Conservation (phyloP, 1,140 invertebrate species). For the Trichomalopsis sarcophagae region DNA sequence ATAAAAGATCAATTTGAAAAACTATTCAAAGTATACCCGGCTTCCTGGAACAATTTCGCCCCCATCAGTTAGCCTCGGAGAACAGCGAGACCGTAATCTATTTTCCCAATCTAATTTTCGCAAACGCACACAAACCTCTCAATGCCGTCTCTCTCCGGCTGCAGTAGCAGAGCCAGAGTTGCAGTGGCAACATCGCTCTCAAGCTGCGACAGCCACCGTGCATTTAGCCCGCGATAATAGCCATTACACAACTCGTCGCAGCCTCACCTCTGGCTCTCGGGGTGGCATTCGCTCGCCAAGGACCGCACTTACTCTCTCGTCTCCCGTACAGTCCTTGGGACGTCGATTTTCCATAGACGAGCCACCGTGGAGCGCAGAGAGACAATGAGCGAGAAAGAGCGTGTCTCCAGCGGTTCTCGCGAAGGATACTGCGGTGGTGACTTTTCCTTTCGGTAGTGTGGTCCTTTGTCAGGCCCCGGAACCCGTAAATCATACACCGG, state of each 20-base stretch:
- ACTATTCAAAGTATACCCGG: too few relatives aligned
- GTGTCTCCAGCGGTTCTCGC: neutral
- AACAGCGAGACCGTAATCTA: too few relatives aligned
- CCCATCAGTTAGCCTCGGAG: too few relatives aligned
- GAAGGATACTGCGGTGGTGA: neutral
- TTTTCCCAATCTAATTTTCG: conserved; percentile 6
- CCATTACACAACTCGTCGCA: neutral
- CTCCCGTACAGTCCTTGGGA: conserved; percentile 7
- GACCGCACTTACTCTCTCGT: neutral
- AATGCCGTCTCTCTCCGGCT: too few relatives aligned
- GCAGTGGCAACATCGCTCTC: neutral
- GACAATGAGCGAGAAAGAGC: neutral
- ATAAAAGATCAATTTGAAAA: too few relatives aligned
- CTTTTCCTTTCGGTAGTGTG: neutral
- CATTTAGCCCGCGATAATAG: conserved; percentile 6
- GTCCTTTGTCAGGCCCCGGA: neutral
- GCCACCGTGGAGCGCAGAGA: neutral
- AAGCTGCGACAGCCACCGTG: conserved; percentile 12
- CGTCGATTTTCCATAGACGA: conserved; percentile 3
- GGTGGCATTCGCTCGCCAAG: conserved; percentile 4
- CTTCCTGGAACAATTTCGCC: too few relatives aligned
- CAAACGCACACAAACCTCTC: too few relatives aligned
- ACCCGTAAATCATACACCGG: conserved; percentile 28
- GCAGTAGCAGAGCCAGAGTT: neutral
- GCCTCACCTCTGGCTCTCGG: neutral